These are phyloP conservation scores for Laspeyria flexula DNA, from an alignment of 2,888 invertebrate species.

Conservation along the genomic window DNA sequence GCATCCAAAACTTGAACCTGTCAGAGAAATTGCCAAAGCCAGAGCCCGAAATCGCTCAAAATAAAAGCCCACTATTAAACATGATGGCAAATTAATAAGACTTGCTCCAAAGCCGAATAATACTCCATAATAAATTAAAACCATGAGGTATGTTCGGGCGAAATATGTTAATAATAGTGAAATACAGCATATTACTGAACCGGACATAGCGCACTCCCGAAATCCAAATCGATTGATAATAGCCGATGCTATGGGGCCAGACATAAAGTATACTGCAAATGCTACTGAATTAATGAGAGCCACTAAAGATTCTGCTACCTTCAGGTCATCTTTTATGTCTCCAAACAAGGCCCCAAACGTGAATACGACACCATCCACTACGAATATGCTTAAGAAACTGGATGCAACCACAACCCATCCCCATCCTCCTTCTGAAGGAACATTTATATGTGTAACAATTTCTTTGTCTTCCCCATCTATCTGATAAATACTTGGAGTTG, in stretches of 20 bases:
- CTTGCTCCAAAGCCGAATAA: constrained; percentile 66
- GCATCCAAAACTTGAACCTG: constrained; percentile 70
- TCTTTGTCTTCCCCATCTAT: constrained; percentile 59
- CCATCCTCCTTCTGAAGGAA: constrained; percentile 73
- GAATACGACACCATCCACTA: constrained; percentile 66
- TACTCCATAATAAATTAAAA: constrained; percentile 66
- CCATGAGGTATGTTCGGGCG: constrained; percentile 50
- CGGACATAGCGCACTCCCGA: constrained; percentile 68
- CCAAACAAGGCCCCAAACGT: constrained; percentile 67
- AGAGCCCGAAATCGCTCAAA: constrained; percentile 69
- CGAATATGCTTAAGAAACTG: constrained; percentile 57
- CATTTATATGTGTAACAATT: constrained; percentile 68
- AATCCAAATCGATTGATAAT: constrained; percentile 76
- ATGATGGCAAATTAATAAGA: constrained; percentile 67
- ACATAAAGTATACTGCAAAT: constrained; percentile 64
- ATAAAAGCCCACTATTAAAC: constrained; percentile 73
- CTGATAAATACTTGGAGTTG: background rate
- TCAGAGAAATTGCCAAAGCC: constrained; percentile 62
- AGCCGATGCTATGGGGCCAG: constrained; percentile 67
- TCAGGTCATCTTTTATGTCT: constrained; percentile 61
- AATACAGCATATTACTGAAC: constrained; percentile 62
- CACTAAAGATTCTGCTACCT: constrained; percentile 54
- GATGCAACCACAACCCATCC: constrained; percentile 70
- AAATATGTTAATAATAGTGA: constrained; percentile 65
- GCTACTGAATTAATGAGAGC: constrained; percentile 69